phyloP scores from a whole-genome alignment of 2,113 vertebrate genomes.

The Fulmarus glacialis region DNA sequence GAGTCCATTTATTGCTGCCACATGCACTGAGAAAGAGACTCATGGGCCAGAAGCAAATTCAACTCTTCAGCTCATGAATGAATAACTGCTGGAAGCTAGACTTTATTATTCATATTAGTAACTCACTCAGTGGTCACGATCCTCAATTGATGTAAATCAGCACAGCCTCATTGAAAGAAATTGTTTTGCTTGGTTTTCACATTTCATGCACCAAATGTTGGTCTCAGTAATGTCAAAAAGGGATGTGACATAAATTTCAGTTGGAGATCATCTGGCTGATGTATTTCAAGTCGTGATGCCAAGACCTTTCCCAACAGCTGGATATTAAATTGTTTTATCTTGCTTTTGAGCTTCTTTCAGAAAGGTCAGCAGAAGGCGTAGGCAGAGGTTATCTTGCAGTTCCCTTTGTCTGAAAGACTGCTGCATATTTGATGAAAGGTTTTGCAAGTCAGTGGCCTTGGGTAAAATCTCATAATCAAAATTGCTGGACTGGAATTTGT shows the following conservation, averaged over 20 bases:
- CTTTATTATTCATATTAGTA: not conserved
- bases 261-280: not conserved
- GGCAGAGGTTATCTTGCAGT: not conserved
- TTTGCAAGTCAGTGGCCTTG: not conserved
- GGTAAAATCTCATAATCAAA: not conserved
- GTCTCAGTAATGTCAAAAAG: not conserved
- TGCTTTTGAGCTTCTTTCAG: not conserved
- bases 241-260: not conserved
- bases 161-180: not conserved
- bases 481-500: not conserved
- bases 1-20: not conserved
- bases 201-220: not conserved
- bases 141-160: not conserved
- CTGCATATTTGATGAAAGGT: not conserved
- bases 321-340: not conserved
- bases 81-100: not conserved
- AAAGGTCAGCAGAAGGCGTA: not conserved
- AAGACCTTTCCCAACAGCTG: not conserved
- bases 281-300: not conserved
- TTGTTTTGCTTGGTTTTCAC: not conserved
- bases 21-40: not conserved
- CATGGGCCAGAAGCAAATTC: not conserved
- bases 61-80: not conserved
- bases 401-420: not conserved
- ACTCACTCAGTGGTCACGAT: not conserved